These are phyloP conservation scores for Nezara viridula DNA, from an alignment of 2,888 invertebrate genomes.

Conservation along the genomic window DNA sequence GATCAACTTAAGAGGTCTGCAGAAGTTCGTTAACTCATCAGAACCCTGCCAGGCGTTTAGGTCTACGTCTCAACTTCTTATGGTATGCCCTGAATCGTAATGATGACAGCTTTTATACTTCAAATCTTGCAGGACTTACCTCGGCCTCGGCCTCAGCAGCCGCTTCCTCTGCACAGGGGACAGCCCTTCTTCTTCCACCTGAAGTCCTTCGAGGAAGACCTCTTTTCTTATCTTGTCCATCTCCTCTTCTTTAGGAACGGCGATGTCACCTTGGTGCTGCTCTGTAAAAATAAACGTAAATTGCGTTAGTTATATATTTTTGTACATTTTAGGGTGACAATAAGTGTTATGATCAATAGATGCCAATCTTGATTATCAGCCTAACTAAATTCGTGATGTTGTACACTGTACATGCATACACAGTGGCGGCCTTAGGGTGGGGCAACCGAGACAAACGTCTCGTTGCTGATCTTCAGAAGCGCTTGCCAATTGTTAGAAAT, in stretches of 20 bases:
- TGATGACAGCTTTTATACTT: background rate
- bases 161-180: slow-evolving; percentile 71
- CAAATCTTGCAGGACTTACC: background rate
- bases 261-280: slow-evolving; percentile 87
- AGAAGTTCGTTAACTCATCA: slow-evolving; percentile 35
- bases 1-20: slow-evolving; percentile 20
- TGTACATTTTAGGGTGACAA: too few species aligned
- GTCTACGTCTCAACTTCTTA: background rate
- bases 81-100: background rate
- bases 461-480: too few species aligned
- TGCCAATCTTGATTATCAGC: too few species aligned
- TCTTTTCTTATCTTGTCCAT: slow-evolving; percentile 87
- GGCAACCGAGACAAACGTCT: too few species aligned
- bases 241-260: slow-evolving; percentile 78
- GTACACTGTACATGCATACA: too few species aligned
- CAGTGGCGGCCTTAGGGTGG: too few species aligned
- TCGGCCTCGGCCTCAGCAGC: slow-evolving; percentile 21
- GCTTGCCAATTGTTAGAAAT: too few species aligned
- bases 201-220: slow-evolving; percentile 83
- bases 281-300: slow-evolving; percentile 73
- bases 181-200: slow-evolving; percentile 87
- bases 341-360: too few species aligned
- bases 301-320: too few species aligned
- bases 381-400: too few species aligned
- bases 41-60: slow-evolving; percentile 3